These are phyloP conservation scores for Pterocles burchelli DNA, from an alignment of 2,113 vertebrate genomes.

Conservation along the genomic window DNA sequence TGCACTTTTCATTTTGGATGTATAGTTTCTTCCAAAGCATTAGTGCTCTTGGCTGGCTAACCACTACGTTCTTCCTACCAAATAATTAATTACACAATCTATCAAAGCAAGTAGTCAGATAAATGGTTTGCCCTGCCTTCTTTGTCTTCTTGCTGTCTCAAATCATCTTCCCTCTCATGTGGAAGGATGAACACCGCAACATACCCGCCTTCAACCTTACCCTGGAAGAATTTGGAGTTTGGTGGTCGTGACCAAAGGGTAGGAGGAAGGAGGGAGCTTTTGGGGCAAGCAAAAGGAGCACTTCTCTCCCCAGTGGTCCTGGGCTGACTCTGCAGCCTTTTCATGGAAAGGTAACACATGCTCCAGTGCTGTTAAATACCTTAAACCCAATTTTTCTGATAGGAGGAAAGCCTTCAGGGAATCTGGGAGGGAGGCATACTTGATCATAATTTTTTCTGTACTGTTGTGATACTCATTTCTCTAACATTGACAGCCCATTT, in stretches of 20 bases:
- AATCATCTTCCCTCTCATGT: background rate
- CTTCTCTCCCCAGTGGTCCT: background rate
- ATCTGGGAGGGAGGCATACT: background rate
- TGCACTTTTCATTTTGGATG: background rate
- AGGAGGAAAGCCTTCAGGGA: background rate
- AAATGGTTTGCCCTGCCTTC: background rate
- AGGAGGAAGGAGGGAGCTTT: background rate
- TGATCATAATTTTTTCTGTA: background rate
- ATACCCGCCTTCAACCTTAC: background rate
- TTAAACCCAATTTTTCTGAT: background rate
- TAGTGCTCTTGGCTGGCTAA: constrained; percentile 16
- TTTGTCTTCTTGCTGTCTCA: background rate
- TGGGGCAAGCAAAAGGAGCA: background rate
- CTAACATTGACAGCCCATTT: background rate
- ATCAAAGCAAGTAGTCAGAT: constrained; percentile 5
- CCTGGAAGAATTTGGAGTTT: background rate
- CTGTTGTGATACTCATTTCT: background rate
- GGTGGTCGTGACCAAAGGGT: fast-evolving
- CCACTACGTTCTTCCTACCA: background rate
- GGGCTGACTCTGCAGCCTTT: background rate
- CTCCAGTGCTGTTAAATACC: background rate
- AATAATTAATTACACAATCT: constrained; percentile 11
- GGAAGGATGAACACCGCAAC: background rate
- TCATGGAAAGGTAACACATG: background rate
- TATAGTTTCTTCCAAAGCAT: constrained; percentile 19